Base-by-base conservation (phyloP, 1,140 invertebrate genomes). In the Caenorhabditis latens region DNA sequence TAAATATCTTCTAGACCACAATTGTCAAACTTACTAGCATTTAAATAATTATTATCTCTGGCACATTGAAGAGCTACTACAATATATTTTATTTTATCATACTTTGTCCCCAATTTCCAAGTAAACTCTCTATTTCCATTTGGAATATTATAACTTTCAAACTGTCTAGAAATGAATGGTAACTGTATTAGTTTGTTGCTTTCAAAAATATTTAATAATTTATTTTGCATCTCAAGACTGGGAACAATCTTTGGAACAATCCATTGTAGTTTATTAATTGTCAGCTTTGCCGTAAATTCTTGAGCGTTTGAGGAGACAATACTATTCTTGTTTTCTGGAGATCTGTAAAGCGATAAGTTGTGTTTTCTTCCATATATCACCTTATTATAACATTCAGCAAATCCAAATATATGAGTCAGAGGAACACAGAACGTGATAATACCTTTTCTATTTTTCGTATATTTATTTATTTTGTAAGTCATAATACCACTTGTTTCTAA, bases 1-100 rank as follows among this genome's bases (percentile, higher is more conserved):
- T 87, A 89, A 40, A 89, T 82, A 46, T 61, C 89, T 48, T 89
- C 88, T 24, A 89, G 21, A n/a, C 65, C 53, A 86, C 88, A 89
- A 83, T 89, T 84, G 87, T 89, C 88, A 86, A 89, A 89, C 65
- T 65, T 86, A 13, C 65, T 46, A 2, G 88, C 88, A 89, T 89
- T 89, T 6, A 86, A 32, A 83, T 89, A 89, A 86, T 89, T 89
- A 86, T 89, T 67, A 3, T 89, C 88, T 57, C 83, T 84, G 8
- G 43, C 32, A 85, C 48, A 61, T 86, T 89, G 88, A 89, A 89
- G 89, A 11, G 82, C 83, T 50, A 89, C 53, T 6, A 89, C 75
- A 85, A 89, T 90, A 84, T 89, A 89, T 57, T 89, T 89, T 40
- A 89, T 89, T 85, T 89, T 89, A 46, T 89, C 88, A 85, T 89